These are phyloP conservation scores for Argentina silus DNA, from an alignment of 2,797 vertebrate species.

Conservation along the genomic window DNA sequence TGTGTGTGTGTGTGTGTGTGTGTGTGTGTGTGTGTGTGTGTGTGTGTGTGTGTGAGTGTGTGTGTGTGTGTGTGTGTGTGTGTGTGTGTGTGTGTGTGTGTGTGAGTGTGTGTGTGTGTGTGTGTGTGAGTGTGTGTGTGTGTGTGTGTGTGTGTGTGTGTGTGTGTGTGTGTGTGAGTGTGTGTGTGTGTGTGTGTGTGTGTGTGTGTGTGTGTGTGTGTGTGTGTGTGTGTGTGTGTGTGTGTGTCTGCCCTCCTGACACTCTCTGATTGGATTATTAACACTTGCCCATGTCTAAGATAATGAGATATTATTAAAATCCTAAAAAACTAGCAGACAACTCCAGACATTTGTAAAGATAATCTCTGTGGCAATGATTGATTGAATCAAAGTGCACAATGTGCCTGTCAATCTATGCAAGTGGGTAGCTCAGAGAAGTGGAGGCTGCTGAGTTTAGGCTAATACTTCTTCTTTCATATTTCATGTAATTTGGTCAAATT, in stretches of 20 bases:
- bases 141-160: no score
- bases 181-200: no score
- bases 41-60: neutral
- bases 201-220: no score
- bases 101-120: neutral
- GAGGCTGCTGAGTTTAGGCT: neutral
- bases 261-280: conserved; percentile 86
- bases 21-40: no score
- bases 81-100: no score
- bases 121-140: no score
- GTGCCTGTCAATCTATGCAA: neutral
- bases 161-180: no score
- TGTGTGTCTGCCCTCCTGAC: neutral
- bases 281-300: conserved; percentile 82
- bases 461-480: neutral
- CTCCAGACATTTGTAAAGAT: neutral
- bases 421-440: neutral
- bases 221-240: neutral
- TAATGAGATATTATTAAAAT: conserved; percentile 77
- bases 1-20: no score
- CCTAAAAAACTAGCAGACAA: conserved; percentile 55
- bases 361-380: neutral
- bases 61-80: neutral
- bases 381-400: neutral
- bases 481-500: neutral